Evolutionary conservation across 1,140 invertebrate species (phyloP).

Genomic region (Nomia melanderi): DNA sequence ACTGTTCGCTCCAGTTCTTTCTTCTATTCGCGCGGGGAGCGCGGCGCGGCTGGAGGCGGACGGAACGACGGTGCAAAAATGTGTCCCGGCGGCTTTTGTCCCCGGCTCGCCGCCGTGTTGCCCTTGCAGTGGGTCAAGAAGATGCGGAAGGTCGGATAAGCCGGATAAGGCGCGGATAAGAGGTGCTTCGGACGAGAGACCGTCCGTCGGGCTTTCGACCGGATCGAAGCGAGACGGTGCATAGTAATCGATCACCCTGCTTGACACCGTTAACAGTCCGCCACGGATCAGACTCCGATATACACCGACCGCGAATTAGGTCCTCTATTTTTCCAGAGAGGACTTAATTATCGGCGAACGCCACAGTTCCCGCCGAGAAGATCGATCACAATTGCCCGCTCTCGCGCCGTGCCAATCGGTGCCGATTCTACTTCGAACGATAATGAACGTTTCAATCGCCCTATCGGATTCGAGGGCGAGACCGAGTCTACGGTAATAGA

Average conservation of each 20-base stretch:
- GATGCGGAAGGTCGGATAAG: slow-evolving; percentile 23
- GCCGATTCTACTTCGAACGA: not conserved
- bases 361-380: not conserved
- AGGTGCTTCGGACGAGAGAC: slow-evolving; percentile 6
- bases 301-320: not conserved
- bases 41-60: not conserved
- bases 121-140: slow-evolving; percentile 34
- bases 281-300: not conserved
- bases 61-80: not conserved
- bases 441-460: not conserved
- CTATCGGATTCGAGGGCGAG: too few species aligned
- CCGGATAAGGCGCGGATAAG: slow-evolving; percentile 29
- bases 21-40: not conserved
- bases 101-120: slow-evolving; percentile 6
- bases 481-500: too few species aligned
- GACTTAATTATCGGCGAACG: not conserved
- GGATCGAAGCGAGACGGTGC: slow-evolving; percentile 24
- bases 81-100: slow-evolving; percentile 10
- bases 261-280: slow-evolving; percentile 12
- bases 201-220: not conserved
- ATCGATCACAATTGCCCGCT: not conserved
- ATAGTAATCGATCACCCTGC: slow-evolving; percentile 25
- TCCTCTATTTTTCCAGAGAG: not conserved
- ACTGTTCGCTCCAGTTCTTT: slow-evolving; percentile 29
- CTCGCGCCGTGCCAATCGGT: not conserved